Evolutionary conservation across 2,888 invertebrate species (phyloP).

Genomic region (Sarcophaga variegata): DNA sequence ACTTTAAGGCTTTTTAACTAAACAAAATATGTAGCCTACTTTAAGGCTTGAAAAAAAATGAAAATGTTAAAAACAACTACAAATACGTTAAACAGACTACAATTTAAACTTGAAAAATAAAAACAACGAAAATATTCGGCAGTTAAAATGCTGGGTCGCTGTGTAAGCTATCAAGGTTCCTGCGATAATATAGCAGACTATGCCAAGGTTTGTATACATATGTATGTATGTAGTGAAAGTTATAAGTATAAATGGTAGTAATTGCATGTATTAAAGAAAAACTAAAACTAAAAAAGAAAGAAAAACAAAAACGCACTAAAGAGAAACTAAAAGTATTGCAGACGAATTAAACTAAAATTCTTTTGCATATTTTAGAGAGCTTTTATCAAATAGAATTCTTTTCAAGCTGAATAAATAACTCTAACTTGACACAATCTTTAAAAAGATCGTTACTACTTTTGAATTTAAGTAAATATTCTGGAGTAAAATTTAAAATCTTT

Average conservation of each 20-base stretch:
- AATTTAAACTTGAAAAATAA: conserved; percentile 4
- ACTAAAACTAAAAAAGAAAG: neutral
- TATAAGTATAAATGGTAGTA: too few relatives aligned
- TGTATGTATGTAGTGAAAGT: too few relatives aligned
- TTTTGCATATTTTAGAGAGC: too few relatives aligned
- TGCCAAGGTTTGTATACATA: conserved; percentile 84
- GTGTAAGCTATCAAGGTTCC: conserved; percentile 86
- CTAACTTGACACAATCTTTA: too few relatives aligned
- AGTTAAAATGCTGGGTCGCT: conserved; percentile 80
- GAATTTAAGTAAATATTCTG: too few relatives aligned
- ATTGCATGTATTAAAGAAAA: too few relatives aligned
- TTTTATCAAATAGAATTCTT: too few relatives aligned
- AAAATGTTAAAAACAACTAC: neutral
- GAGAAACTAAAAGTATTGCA: too few relatives aligned
- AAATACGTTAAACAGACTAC: neutral
- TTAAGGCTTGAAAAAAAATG: conserved; percentile 26
- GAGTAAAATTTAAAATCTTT: too few relatives aligned
- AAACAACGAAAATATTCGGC: neutral
- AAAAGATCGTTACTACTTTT: too few relatives aligned
- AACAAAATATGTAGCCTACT: neutral
- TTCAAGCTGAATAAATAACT: too few relatives aligned
- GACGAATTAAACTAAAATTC: too few relatives aligned
- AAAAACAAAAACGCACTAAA: neutral
- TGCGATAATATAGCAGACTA: conserved; percentile 88
- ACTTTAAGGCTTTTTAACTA: conserved; percentile 13